Evolutionary conservation across 2,888 invertebrate species (phyloP).

Genomic region (Seira sanloemensis): DNA sequence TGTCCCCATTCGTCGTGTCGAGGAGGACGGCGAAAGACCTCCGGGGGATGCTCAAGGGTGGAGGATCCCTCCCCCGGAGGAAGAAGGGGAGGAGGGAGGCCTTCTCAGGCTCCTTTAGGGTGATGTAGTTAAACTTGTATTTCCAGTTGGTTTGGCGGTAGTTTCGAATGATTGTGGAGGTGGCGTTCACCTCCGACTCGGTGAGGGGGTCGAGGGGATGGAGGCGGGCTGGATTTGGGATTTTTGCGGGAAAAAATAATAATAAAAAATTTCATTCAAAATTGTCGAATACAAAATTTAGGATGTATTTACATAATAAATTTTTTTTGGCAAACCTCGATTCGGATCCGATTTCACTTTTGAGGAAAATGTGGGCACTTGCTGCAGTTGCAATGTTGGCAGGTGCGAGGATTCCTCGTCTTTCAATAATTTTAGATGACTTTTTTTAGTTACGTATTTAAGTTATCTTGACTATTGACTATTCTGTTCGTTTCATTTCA

Average conservation of each 20-base stretch:
- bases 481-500: too few relatives aligned
- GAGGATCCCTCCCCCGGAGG: conserved; percentile 27
- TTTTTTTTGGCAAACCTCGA: too few relatives aligned
- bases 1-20: background rate
- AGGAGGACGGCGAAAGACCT: conserved; percentile 40
- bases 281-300: too few relatives aligned
- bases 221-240: background rate
- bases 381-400: background rate
- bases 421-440: too few relatives aligned
- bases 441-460: too few relatives aligned
- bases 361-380: background rate
- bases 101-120: conserved; percentile 53
- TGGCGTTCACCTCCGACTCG: conserved; percentile 35
- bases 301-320: too few relatives aligned
- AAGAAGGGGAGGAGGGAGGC: conserved; percentile 27
- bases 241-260: too few relatives aligned
- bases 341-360: background rate
- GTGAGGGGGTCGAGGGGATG: conserved; percentile 50
- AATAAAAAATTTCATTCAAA: too few relatives aligned
- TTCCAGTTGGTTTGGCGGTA: conserved; percentile 28
- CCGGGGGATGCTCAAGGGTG: conserved; percentile 9
- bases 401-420: background rate
- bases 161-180: conserved; percentile 27
- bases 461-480: too few relatives aligned
- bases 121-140: conserved; percentile 41